Conservation (phyloP, 2,888 invertebrate genomes). For the Lypha dubia region DNA sequence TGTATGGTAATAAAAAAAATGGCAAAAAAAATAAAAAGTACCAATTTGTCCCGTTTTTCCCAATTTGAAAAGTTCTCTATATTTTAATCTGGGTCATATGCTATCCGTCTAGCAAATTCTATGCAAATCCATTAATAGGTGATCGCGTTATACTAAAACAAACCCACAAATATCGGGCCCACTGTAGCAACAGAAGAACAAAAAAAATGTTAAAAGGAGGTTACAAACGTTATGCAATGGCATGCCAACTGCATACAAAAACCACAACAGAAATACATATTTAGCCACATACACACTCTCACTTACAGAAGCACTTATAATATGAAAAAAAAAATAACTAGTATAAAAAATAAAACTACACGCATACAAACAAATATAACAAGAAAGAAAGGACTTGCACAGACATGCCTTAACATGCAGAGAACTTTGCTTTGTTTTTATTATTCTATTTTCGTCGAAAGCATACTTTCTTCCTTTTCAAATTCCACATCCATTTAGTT, state of each 20-base stretch:
- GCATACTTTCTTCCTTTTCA: constrained; percentile 9
- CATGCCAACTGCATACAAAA: constrained; percentile 62
- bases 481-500: neutral
- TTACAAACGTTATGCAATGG: constrained; percentile 66
- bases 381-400: neutral
- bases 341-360: neutral
- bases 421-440: constrained; percentile 10
- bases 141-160: too few species aligned
- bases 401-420: neutral
- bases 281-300: neutral
- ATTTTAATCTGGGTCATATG: too few species aligned
- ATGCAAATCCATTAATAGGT: too few species aligned
- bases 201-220: constrained; percentile 60
- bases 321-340: neutral
- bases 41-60: too few species aligned
- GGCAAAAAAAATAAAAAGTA: too few species aligned
- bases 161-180: too few species aligned
- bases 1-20: too few species aligned
- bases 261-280: constrained; percentile 15
- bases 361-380: neutral
- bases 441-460: constrained; percentile 6
- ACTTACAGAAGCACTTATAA: neutral
- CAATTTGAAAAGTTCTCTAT: too few species aligned
- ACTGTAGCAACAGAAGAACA: constrained; percentile 31
- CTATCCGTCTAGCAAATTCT: too few species aligned